phyloP scores from a whole-genome alignment of 2,113 vertebrate genomes.

The Apaloderma vittatum region DNA sequence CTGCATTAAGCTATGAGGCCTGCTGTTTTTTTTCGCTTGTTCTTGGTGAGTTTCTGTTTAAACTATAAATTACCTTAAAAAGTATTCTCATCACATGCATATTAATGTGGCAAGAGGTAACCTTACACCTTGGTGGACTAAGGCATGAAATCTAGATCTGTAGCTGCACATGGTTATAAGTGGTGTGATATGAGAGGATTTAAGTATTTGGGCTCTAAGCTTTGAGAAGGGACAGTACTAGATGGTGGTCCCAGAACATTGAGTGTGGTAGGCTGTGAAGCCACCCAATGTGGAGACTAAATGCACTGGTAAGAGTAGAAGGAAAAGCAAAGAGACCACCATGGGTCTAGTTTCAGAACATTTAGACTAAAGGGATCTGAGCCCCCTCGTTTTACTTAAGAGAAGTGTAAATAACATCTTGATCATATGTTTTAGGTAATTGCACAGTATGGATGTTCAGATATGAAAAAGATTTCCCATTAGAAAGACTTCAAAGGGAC shows the following conservation, averaged over 20 bases:
- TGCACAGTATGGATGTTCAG: not conserved
- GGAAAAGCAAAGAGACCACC: not conserved
- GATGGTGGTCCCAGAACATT: not conserved
- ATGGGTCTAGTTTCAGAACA: not conserved
- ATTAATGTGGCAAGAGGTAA: not conserved
- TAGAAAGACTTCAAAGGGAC: not conserved
- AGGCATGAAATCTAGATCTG: not conserved
- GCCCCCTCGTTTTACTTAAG: not conserved
- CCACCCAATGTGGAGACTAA: not conserved
- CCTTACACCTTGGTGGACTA: not conserved
- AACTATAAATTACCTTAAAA: not conserved
- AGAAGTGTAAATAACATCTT: not conserved
- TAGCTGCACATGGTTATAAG: rapidly evolving
- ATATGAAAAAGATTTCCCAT: not conserved
- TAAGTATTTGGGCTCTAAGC: not conserved
- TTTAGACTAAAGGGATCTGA: not conserved
- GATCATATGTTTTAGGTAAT: not conserved
- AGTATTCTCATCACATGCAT: rapidly evolving
- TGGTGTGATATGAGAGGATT: not conserved
- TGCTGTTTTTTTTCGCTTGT: not conserved
- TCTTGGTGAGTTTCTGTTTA: not conserved
- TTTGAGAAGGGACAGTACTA: not conserved
- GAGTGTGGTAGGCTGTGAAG: not conserved
- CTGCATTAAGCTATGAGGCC: not conserved
- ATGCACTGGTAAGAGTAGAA: not conserved